A percentile compares a stretch with the other conserved stretches of the same genome.
These are phyloP conservation scores for Cherax quadricarinatus DNA, from an alignment of 1,140 invertebrate species.

Conservation along the genomic window DNA sequence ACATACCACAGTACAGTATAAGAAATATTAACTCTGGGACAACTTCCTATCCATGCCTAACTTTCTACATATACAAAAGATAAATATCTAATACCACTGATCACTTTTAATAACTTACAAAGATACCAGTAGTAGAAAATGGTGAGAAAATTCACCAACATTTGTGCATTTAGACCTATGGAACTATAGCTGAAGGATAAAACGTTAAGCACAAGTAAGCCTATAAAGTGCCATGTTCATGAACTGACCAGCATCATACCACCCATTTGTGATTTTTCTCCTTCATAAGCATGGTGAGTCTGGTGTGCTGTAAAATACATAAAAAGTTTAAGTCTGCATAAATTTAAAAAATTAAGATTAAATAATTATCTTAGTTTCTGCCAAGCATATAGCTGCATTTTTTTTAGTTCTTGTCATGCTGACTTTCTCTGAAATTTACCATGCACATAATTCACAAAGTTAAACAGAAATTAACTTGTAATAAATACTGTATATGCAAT, in stretches of 20 bases:
- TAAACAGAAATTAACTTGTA: too few species aligned
- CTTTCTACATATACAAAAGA: conserved; percentile 16
- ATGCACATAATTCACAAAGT: too few species aligned
- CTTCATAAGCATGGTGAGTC: conserved; percentile 77
- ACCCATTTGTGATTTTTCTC: conserved; percentile 56
- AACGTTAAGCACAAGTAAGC: conserved; percentile 23
- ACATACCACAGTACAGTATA: neutral
- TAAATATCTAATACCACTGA: conserved; percentile 35
- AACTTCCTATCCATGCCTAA: neutral
- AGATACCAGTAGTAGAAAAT: conserved; percentile 7
- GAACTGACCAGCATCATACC: conserved; percentile 38
- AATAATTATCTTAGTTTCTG: too few species aligned
- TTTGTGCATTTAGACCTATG: neutral
- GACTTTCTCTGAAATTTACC: too few species aligned
- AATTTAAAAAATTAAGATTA: too few species aligned
- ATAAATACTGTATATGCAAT: too few species aligned
- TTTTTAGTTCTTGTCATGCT: too few species aligned
- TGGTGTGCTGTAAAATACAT: conserved; percentile 77
- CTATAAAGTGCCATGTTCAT: conserved; percentile 43
- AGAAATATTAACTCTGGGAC: neutral
- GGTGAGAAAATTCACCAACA: neutral
- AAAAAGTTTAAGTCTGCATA: neutral
- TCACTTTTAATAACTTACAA: neutral
- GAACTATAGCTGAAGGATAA: neutral
- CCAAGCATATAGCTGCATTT: too few species aligned